A percentile compares a stretch with the other conserved stretches of the same genome.
Conservation (phyloP, 1,140 invertebrate species). For the Drosophila mayri region DNA sequence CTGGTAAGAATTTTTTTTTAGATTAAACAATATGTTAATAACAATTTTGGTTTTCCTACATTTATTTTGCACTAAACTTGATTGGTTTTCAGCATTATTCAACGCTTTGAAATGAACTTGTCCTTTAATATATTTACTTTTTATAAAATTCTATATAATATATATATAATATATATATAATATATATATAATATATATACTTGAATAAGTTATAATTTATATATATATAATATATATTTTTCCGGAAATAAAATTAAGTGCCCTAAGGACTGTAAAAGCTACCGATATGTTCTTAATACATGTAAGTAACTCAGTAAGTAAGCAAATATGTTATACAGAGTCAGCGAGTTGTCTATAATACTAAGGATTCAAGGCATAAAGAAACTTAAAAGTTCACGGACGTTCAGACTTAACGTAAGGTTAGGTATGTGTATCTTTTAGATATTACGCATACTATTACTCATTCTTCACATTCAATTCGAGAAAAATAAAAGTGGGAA, state of each 20-base stretch:
- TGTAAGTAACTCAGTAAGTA: background rate
- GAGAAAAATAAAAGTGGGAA: slow-evolving; percentile 77
- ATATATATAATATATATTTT: too few relatives aligned
- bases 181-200: too few relatives aligned
- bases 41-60: background rate
- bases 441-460: slow-evolving; percentile 38
- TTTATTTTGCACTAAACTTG: background rate
- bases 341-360: too few relatives aligned
- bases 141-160: background rate
- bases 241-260: too few relatives aligned
- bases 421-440: slow-evolving; percentile 28
- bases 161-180: too few relatives aligned
- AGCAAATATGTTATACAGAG: too few relatives aligned
- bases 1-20: background rate
- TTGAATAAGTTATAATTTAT: too few relatives aligned
- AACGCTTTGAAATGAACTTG: background rate
- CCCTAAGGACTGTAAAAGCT: too few relatives aligned
- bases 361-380: background rate
- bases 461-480: slow-evolving; percentile 44
- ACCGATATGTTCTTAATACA: too few relatives aligned
- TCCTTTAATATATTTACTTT: background rate
- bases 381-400: slow-evolving; percentile 33
- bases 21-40: background rate
- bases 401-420: slow-evolving; percentile 5
- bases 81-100: background rate